Base-by-base conservation (phyloP, 2,113 vertebrate genomes). In the Tinamus guttatus region DNA sequence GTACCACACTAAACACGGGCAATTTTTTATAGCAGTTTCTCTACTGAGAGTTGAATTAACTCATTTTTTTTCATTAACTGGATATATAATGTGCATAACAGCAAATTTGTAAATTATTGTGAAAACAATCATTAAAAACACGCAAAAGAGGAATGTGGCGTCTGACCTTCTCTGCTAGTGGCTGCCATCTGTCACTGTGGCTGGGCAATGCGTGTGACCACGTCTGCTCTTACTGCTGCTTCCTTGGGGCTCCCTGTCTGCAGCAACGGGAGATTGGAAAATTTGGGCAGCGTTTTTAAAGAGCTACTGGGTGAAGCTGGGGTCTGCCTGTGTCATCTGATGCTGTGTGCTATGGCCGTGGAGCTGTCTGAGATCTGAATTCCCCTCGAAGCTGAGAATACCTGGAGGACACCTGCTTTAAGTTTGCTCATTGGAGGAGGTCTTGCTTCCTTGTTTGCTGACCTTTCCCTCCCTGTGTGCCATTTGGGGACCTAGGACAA, bases 81-180 rank as follows among this genome's bases (percentile, higher is more conserved):
- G 79, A 60, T 71, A 11, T 8, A 69, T 17, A 40, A 68, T 19
- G 73, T 65, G 71, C 3, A 0, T 85, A 86, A 80, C 70, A 51
- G 78, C 32, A 40, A 54, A 56, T 86, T 81, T 96, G 94, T 96
- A 92, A 95, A 81, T 83, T 41, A 75, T 43, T 94, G 87, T 93
- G 85, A 79, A 85, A 94, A 81, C 68, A 68, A 36, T 62, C 92
- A 93, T 97, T 97, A 96, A 97, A 96, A 93, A 75, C 80, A 81
- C 28, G 0, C 67, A 59, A 93, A 85, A 68, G 14, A 93, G 92
- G 89, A 87, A 49, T 70, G 32, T 3, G 3, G 80, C 0, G 43
- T 95, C 85, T 8, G 93, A 88, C 71, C 94, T 68, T 96, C 92
- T 89, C 49, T 94, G 5, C 8, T 11, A 41, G 5, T 1, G n/a